Conservation (phyloP, 2,113 vertebrate genomes). For the Cacatua alba region DNA sequence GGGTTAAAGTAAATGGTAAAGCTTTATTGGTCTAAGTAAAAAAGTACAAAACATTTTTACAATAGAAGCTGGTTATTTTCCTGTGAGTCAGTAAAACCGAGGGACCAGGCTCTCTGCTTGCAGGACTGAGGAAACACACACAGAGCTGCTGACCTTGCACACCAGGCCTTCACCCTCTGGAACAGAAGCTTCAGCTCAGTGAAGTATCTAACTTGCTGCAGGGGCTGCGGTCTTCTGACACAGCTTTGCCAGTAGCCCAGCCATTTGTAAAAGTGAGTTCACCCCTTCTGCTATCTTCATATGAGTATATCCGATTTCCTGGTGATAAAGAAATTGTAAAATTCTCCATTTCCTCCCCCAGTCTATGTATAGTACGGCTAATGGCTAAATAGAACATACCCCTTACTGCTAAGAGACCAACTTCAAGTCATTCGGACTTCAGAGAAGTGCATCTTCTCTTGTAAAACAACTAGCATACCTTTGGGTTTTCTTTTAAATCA, state of each 20-base stretch:
- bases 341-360: background rate
- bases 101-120: background rate
- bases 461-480: background rate
- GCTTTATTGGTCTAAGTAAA: constrained; percentile 47
- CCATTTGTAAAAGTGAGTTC: constrained; percentile 94
- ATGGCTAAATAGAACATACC: background rate
- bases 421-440: accelerated
- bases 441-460: background rate
- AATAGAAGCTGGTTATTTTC: background rate
- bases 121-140: background rate
- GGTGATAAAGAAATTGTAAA: background rate
- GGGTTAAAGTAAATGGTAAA: background rate
- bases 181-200: accelerated
- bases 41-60: background rate
- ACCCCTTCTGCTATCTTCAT: constrained; percentile 93
- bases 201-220: constrained; percentile 73
- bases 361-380: background rate
- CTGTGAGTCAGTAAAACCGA: background rate
- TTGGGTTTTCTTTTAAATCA: background rate
- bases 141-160: background rate
- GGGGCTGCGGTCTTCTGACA: constrained; percentile 88
- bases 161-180: background rate
- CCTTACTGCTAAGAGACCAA: background rate
- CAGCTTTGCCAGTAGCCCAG: constrained; percentile 89
- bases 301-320: constrained; percentile 97